Evolutionary conservation across 2,888 invertebrate species (phyloP).

Genomic region (Hyposoter didymator): DNA sequence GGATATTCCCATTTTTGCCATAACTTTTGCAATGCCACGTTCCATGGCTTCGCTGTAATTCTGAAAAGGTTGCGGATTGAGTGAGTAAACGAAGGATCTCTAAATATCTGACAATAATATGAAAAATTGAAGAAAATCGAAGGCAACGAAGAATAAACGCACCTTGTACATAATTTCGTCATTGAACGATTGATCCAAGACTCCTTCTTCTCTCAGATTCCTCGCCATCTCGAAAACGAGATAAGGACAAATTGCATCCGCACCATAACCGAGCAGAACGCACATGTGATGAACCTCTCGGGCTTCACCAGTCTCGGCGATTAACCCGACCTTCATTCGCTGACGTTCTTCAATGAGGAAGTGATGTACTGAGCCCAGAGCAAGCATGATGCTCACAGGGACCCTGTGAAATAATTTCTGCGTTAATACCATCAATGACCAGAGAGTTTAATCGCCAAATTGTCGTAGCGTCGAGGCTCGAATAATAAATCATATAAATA

Average conservation of each 20-base stretch:
- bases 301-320: conserved; percentile 98
- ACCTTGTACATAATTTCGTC: conserved; percentile 93
- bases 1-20: conserved; percentile 99
- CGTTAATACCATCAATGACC: conserved; percentile 1
- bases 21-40: conserved; percentile 95
- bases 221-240: conserved; percentile 97
- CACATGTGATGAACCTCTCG: conserved; percentile 98
- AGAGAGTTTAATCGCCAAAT: not conserved
- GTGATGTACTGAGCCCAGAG: conserved; percentile 97
- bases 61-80: conserved; percentile 74
- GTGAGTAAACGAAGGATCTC: not conserved
- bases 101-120: conserved; percentile 16
- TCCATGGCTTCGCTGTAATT: conserved; percentile 96
- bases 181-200: conserved; percentile 90
- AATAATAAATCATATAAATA: not conserved
- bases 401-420: conserved; percentile 83
- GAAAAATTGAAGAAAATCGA: not conserved
- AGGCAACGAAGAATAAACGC: conserved; percentile 58
- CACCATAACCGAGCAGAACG: conserved; percentile 97
- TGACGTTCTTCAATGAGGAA: conserved; percentile 97
- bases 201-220: conserved; percentile 93
- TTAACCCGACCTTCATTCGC: conserved; percentile 97
- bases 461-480: not conserved
- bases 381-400: conserved; percentile 93
- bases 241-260: conserved; percentile 99